Conservation (phyloP, 2,888 invertebrate species). For the Noctuana brunneofusca region DNA sequence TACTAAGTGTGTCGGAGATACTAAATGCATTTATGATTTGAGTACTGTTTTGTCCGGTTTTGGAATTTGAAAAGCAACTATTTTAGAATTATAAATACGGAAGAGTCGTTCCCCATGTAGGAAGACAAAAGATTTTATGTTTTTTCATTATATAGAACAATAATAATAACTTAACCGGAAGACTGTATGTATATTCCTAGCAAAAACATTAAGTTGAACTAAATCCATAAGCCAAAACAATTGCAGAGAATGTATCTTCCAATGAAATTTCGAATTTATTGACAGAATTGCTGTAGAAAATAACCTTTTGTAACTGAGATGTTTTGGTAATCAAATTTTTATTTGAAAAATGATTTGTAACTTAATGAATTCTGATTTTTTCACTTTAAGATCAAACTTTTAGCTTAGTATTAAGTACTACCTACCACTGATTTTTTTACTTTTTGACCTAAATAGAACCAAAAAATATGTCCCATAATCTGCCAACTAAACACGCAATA, state of each 20-base stretch:
- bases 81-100: constrained; percentile 1
- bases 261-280: background rate
- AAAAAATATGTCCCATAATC: background rate
- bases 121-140: constrained; percentile 25
- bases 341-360: too few relatives aligned
- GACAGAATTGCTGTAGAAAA: background rate
- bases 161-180: constrained; percentile 9
- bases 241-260: background rate
- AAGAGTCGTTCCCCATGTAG: constrained; percentile 5
- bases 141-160: constrained; percentile 2
- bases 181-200: constrained; percentile 4
- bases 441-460: background rate
- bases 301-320: too few relatives aligned
- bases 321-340: too few relatives aligned
- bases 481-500: background rate
- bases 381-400: too few relatives aligned
- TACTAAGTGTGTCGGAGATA: constrained; percentile 5
- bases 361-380: too few relatives aligned
- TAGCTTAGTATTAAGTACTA: background rate
- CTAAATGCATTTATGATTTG: constrained; percentile 1
- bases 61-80: background rate
- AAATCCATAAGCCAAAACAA: background rate
- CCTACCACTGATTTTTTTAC: background rate
- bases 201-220: background rate
- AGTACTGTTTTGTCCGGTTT: background rate